phyloP scores from a whole-genome alignment of 2,888 invertebrate species.

The Tenthredo amoena region DNA sequence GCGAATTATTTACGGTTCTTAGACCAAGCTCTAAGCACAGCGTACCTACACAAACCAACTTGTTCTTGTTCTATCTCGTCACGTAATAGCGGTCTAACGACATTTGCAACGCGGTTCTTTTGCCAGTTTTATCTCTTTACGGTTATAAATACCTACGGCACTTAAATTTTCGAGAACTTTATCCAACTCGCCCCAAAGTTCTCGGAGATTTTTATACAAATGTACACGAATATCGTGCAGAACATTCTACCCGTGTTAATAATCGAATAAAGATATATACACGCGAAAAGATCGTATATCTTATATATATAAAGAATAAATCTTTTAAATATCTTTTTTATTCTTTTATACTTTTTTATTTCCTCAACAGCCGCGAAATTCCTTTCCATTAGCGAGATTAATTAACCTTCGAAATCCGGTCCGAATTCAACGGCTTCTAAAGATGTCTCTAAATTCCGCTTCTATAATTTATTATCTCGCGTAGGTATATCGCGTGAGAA shows the following conservation, averaged over 20 bases:
- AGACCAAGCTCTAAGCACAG: background rate
- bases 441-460: background rate
- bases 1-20: slow-evolving; percentile 31
- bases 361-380: background rate
- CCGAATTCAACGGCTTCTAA: background rate
- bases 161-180: slow-evolving; percentile 18
- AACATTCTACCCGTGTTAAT: background rate
- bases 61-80: background rate
- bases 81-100: slow-evolving; percentile 13
- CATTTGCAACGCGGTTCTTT: slow-evolving; percentile 19
- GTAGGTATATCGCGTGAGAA: background rate
- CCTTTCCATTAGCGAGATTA: background rate
- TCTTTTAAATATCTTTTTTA: too few relatives aligned
- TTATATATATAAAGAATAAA: too few relatives aligned
- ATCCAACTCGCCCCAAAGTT: background rate
- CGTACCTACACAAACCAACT: background rate
- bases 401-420: slow-evolving; percentile 40
- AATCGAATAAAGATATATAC: too few relatives aligned
- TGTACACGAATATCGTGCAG: background rate
- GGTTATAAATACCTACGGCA: slow-evolving; percentile 28
- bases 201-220: background rate
- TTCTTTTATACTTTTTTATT: too few relatives aligned
- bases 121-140: slow-evolving; percentile 11
- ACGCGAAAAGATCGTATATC: too few relatives aligned
- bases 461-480: background rate